Evolutionary conservation across 2,888 invertebrate genomes (phyloP), one percentile per base, ranked within the genome.

Genomic region (Polietes domitor): DNA sequence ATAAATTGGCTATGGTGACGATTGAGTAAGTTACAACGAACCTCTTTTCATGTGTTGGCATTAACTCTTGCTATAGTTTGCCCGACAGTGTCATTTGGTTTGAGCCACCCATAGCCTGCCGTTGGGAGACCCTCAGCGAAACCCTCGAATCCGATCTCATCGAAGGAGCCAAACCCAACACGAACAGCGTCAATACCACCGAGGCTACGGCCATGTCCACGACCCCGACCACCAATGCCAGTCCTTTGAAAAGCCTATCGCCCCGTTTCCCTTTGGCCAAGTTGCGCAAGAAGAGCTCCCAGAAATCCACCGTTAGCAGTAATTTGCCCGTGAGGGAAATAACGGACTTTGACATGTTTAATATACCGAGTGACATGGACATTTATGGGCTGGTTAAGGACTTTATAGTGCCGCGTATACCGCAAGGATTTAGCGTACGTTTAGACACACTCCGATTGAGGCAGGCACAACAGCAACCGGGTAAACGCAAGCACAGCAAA

Each of bases 61-160:
- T 58, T 58, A 15, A 37, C 19, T 2, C 26, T 43, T 73, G 12
- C 24, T 80, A 0, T 87, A 96, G 96, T 61, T 92, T 96, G 1
- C 95, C 96, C 0, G 94, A 94, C 47, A 94, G 94, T 0, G 94
- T 96, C 47, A 93, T 96, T 87, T 96, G 96, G 96, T 94, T 95
- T 76, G 96, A 96, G 87, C 96, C 96, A 0, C 96, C 96, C 0
- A 93, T 95, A 43, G 94, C 96, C 7, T 95, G 96, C 71, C 95
- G 95, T 87, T 96, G 96, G 96, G 94, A 95, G 83, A 90, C 90
- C 4, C 83, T 87, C 53, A 85, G 89, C 6, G 92, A 92, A 86
- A 90, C 90, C 2, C 70, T 92, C 92, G 75, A 92, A 83, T 89
- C 89, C 15, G 89, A 84, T 89, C 89, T 88, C 87, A 90, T 87